Conservation (phyloP, 2,888 invertebrate species). For the Agrypnus murinus region DNA sequence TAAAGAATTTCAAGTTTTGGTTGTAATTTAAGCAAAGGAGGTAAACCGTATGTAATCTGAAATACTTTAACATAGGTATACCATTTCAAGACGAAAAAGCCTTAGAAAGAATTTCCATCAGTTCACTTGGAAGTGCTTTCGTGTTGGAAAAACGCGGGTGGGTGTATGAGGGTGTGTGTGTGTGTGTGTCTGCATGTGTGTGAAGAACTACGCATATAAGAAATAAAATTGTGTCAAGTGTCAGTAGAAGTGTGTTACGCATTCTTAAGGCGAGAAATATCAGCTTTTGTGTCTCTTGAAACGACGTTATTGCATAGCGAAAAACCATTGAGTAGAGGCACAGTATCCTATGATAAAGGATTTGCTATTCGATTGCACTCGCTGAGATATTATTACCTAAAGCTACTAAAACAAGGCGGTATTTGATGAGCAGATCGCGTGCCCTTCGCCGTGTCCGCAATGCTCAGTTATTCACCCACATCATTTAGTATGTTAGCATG, state of each 20-base stretch:
- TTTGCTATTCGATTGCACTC: conserved; percentile 17
- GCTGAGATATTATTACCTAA: conserved; percentile 21
- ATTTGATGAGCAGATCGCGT: conserved; percentile 34
- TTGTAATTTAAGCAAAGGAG: no score
- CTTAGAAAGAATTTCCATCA: no score
- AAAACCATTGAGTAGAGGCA: conserved; percentile 1
- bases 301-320: conserved; percentile 9
- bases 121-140: no score
- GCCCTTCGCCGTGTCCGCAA: conserved; percentile 20
- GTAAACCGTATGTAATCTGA: no score
- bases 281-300: conserved; percentile 20
- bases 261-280: conserved; percentile 5
- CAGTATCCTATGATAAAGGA: conserved; percentile 21
- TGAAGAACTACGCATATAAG: conserved; percentile 3
- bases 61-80: no score
- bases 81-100: no score
- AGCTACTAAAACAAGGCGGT: conserved; percentile 23
- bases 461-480: conserved; percentile 32
- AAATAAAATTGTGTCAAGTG: conserved; percentile 16
- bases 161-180: no score
- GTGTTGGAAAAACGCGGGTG: no score
- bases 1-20: no score
- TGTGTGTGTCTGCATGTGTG: not conserved
- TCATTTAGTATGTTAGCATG: conserved; percentile 30
- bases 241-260: conserved; percentile 7